Percentiles rank a stretch among this genome's conserved stretches.
phyloP scores from a whole-genome alignment of 1,140 invertebrate species.

The Pseudomyrmex flavicornis region DNA sequence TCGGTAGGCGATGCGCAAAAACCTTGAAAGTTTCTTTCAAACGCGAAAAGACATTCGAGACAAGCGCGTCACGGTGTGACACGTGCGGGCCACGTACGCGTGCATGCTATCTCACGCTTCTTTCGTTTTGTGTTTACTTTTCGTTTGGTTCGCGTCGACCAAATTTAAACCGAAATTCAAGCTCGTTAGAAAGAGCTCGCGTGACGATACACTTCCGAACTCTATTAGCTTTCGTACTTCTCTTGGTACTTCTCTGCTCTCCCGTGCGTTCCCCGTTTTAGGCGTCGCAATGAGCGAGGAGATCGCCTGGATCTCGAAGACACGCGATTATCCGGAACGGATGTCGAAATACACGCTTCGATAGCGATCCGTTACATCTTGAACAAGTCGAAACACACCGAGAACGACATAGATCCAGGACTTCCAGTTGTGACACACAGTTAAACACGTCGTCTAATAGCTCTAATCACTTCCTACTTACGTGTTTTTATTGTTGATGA shows the following conservation, averaged over 20 bases:
- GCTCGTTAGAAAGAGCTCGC: slow-evolving; percentile 50
- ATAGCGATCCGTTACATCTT: slow-evolving; percentile 44
- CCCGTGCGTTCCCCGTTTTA: slow-evolving; percentile 24
- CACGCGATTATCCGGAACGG: slow-evolving; percentile 54
- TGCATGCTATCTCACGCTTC: slow-evolving; percentile 24
- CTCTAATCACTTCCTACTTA: slow-evolving; percentile 27
- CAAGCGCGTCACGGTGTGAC: slow-evolving; percentile 3
- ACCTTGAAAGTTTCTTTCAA: slow-evolving; percentile 1
- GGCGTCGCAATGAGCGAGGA: slow-evolving; percentile 46
- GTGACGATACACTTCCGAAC: slow-evolving; percentile 54
- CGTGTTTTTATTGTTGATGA: too few relatives aligned
- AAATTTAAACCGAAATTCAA: slow-evolving; percentile 55
- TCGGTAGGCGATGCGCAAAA: slow-evolving; percentile 6
- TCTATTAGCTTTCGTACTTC: slow-evolving; percentile 48
- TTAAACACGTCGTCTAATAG: not conserved
- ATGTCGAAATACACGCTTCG: slow-evolving; percentile 36
- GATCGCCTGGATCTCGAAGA: slow-evolving; percentile 8
- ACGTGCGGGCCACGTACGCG: slow-evolving; percentile 43
- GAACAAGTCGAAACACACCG: slow-evolving; percentile 30
- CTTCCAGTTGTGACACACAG: not conserved
- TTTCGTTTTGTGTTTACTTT: slow-evolving; percentile 51
- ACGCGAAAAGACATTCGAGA: not conserved
- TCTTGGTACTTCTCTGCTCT: not conserved
- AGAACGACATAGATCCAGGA: slow-evolving; percentile 18
- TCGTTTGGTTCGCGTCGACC: slow-evolving; percentile 12